Conservation (phyloP, 2,113 vertebrate species). For the Neolamprologus caudopunctatus region DNA sequence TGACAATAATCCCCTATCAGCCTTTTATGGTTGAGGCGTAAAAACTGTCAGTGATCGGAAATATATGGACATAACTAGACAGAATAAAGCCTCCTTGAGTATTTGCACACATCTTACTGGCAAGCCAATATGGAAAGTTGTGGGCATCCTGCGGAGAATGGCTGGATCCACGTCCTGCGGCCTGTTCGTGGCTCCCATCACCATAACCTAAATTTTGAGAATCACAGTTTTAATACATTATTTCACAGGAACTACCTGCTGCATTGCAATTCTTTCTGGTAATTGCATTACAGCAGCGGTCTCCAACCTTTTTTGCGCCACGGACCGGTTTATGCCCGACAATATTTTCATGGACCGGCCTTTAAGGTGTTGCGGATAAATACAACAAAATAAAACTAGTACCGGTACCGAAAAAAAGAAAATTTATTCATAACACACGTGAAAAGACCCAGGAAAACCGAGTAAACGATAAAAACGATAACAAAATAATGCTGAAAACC, state of each 20-base stretch:
- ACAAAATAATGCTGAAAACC: no score
- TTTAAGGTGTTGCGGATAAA: no score
- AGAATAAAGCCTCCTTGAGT: not conserved
- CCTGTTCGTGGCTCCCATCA: slow-evolving; percentile 79
- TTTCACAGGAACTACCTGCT: not conserved
- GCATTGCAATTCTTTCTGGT: not conserved
- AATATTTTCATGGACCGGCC: no score
- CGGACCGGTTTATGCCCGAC: no score
- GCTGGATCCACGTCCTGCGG: slow-evolving; percentile 76
- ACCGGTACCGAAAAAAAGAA: no score
- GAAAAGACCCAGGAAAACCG: no score
- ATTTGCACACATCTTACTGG: slow-evolving; percentile 56
- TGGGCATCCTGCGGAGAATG: slow-evolving; percentile 74
- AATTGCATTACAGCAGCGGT: not conserved
- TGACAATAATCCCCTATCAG: not conserved
- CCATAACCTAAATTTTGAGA: slow-evolving; percentile 65
- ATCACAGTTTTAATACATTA: not conserved
- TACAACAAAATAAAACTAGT: no score
- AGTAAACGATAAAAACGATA: no score
- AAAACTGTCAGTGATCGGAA: not conserved
- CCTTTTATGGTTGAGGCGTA: not conserved
- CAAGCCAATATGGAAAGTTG: slow-evolving; percentile 69
- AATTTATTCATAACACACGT: no score
- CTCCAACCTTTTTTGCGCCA: rapidly evolving
- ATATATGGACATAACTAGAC: not conserved